Evolutionary conservation across 2,113 vertebrate species (phyloP).

Genomic region (Oreochromis niloticus): DNA sequence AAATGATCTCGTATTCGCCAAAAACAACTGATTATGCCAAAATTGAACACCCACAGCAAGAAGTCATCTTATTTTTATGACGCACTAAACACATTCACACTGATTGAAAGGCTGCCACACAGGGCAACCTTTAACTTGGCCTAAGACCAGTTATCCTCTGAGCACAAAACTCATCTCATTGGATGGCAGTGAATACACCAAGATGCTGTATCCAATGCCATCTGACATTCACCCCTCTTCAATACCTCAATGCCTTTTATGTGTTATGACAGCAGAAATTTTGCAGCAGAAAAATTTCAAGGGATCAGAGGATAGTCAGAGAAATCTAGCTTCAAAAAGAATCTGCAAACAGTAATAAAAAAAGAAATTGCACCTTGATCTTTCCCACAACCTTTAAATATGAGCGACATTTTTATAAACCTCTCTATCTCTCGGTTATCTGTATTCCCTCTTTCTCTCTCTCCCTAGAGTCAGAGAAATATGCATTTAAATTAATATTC

Average conservation of each 20-base stretch:
- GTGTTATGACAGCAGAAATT: slow-evolving; percentile 1
- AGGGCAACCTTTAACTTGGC: slow-evolving; percentile 4
- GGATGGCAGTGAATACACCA: not conserved
- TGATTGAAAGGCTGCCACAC: not conserved
- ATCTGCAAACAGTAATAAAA: not conserved
- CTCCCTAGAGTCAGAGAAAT: not conserved
- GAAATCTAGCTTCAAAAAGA: slow-evolving; percentile 31
- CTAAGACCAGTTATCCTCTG: not conserved
- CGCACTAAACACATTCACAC: not conserved
- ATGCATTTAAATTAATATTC: slow-evolving; percentile 31
- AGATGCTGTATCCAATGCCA: not conserved
- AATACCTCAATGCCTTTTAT: not conserved
- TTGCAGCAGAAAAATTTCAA: not conserved
- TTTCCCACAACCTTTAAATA: not conserved
- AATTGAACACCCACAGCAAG: not conserved
- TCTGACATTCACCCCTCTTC: slow-evolving; percentile 3
- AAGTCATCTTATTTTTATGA: not conserved
- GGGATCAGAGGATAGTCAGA: not conserved
- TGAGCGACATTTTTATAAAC: not conserved
- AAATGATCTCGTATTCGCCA: fast-evolving
- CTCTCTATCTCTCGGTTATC: not conserved
- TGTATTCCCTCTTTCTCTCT: not conserved
- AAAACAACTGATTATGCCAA: not conserved
- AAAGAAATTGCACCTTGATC: slow-evolving; percentile 14
- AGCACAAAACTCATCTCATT: not conserved